Percentiles rank a stretch among this genome's conserved stretches.
Evolutionary conservation across 2,113 vertebrate species (phyloP).

Genomic region (Aphelocoma coerulescens): DNA sequence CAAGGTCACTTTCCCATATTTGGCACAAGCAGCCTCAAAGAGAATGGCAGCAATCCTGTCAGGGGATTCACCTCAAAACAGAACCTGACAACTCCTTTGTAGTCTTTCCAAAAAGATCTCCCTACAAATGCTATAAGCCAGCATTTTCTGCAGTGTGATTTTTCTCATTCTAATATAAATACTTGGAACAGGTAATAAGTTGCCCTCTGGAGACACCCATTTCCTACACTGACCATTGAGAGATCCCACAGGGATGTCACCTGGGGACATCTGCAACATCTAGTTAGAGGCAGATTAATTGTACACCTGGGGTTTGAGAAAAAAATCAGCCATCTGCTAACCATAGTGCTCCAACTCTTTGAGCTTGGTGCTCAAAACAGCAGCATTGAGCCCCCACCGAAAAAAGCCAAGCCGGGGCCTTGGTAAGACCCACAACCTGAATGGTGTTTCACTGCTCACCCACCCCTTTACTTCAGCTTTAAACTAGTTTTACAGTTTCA

Average conservation of each 20-base stretch:
- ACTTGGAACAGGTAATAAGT: not conserved
- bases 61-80: not conserved
- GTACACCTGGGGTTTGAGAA: not conserved
- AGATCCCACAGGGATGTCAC: not conserved
- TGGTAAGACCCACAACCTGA: not conserved
- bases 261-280: not conserved
- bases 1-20: not conserved
- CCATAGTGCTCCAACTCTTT: not conserved
- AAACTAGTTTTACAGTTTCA: not conserved
- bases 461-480: not conserved
- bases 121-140: not conserved
- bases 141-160: not conserved
- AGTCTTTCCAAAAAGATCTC: not conserved
- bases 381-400: fast-evolving
- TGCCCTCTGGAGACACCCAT: not conserved
- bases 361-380: not conserved
- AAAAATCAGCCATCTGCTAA: not conserved
- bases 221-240: not conserved
- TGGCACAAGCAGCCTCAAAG: not conserved
- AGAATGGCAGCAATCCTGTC: not conserved
- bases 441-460: not conserved
- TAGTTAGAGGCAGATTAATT: not conserved
- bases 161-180: not conserved
- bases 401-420: not conserved
- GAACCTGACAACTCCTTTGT: not conserved